Evolutionary conservation across 2,888 invertebrate genomes (phyloP).

Genomic region (Tachina grossa): DNA sequence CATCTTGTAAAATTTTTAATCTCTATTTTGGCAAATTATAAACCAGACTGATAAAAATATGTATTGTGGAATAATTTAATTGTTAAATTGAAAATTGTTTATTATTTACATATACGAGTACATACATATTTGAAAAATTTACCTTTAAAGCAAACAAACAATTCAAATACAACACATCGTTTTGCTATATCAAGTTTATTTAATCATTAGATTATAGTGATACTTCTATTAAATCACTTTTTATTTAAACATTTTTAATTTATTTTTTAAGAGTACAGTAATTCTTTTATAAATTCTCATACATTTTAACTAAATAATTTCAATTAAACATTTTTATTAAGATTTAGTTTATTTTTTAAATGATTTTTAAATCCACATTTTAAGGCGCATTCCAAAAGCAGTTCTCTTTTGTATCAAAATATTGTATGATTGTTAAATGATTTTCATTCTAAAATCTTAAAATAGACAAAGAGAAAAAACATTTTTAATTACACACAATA

Average conservation of each 20-base stretch:
- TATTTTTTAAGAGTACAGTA: constrained; percentile 55
- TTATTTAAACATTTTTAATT: constrained; percentile 52
- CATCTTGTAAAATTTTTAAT: too few species aligned
- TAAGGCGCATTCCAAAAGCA: constrained; percentile 71
- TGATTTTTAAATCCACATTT: constrained; percentile 68
- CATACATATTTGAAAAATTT: not conserved
- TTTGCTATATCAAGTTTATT: constrained; percentile 54
- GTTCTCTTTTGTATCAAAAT: constrained; percentile 64
- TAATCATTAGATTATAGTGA: constrained; percentile 46
- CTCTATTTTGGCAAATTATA: too few species aligned
- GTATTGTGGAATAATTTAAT: too few species aligned
- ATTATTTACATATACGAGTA: not conserved
- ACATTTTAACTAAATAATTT: constrained; percentile 70
- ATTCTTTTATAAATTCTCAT: constrained; percentile 65
- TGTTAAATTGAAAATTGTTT: too few species aligned
- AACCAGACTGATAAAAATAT: too few species aligned
- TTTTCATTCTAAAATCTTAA: constrained; percentile 75
- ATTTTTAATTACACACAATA: constrained; percentile 47
- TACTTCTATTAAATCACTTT: constrained; percentile 62
- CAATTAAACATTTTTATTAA: constrained; percentile 59
- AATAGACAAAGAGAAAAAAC: constrained; percentile 68
- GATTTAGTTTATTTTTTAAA: constrained; percentile 40
- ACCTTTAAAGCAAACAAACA: not conserved
- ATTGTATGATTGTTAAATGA: constrained; percentile 59
- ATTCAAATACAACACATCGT: not conserved